phyloP scores from a whole-genome alignment of 1,140 invertebrate species.

The Drosophila melanogaster region Release_6_plus_ISO1_MT NC_004354.4:18508001-18508500 shows the following conservation, averaged over 20 bases:
- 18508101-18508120: slow-evolving; percentile 87
- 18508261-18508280: slow-evolving; percentile 94
- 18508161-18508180: slow-evolving; percentile 89
- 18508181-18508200: slow-evolving; percentile 90
- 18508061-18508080: slow-evolving; percentile 89
- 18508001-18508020: slow-evolving; percentile 88
- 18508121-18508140: slow-evolving; percentile 88
- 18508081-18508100: slow-evolving; percentile 88
- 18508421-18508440: slow-evolving; percentile 96
- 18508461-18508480: slow-evolving; percentile 94
- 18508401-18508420: slow-evolving; percentile 92
- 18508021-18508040: slow-evolving; percentile 89
- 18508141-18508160: slow-evolving; percentile 86
- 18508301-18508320: slow-evolving; percentile 85
- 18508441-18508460: slow-evolving; percentile 93
- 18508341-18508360: slow-evolving; percentile 89
- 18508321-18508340: slow-evolving; percentile 89
- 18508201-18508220: slow-evolving; percentile 91
- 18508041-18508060: slow-evolving; percentile 89
- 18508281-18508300: slow-evolving; percentile 95
- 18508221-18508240: slow-evolving; percentile 92
- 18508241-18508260: slow-evolving; percentile 91
- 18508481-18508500: slow-evolving; percentile 95
- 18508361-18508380: slow-evolving; percentile 92
- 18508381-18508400: slow-evolving; percentile 86